phyloP scores from a whole-genome alignment of 1,140 invertebrate species.

The Agrypnia vestita region DNA sequence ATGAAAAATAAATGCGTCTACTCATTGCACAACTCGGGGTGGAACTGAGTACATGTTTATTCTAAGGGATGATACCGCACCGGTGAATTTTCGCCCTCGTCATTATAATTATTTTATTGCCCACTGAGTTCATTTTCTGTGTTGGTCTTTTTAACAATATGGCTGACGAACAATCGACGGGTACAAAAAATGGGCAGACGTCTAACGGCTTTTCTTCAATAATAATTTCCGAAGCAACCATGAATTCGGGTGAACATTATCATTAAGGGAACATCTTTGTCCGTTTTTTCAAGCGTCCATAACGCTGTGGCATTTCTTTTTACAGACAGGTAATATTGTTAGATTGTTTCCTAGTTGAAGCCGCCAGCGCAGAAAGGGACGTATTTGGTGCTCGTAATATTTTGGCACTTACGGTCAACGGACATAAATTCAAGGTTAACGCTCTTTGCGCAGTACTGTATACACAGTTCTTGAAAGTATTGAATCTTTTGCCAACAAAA shows the following conservation, averaged over 20 bases:
- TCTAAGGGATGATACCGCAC: conserved; percentile 38
- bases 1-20: conserved; percentile 29
- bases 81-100: conserved; percentile 35
- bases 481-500: no score
- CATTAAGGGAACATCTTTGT: conserved; percentile 60
- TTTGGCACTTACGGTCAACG: conserved; percentile 15
- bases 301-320: conserved; percentile 53
- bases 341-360: conserved; percentile 22
- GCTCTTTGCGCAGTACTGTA: conserved; percentile 34
- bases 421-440: conserved; percentile 32
- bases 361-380: conserved; percentile 2
- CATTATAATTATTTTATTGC: conserved; percentile 59
- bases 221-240: conserved; percentile 51
- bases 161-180: conserved; percentile 46
- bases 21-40: conserved; percentile 17
- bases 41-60: conserved; percentile 26
- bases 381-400: neutral
- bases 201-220: conserved; percentile 45
- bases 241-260: conserved; percentile 61
- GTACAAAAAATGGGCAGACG: conserved; percentile 54
- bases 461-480: neutral
- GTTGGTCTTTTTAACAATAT: conserved; percentile 45
- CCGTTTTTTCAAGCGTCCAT: conserved; percentile 37
- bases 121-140: conserved; percentile 44
- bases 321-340: conserved; percentile 57